Base-by-base conservation (phyloP, 2,888 invertebrate genomes). In the Torymus texanus region DNA sequence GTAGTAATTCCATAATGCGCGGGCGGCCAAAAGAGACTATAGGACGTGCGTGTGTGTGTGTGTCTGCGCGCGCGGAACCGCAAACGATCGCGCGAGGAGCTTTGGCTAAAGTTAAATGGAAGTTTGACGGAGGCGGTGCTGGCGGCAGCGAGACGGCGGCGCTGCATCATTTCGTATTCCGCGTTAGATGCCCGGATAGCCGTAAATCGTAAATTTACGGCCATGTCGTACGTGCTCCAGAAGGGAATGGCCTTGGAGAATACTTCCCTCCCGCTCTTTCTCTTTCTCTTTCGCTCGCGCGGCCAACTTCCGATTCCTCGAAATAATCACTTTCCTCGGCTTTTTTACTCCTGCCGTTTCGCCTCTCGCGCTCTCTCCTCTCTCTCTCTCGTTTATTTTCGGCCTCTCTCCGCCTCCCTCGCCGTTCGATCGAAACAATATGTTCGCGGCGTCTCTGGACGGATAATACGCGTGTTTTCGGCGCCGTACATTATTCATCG, bases 141-240 rank as follows among this genome's bases (percentile, higher is more conserved):
- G 65, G 72, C 72, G 53, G 8, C n/a, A 41, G 3, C 16, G 71
- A 41, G 78, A 79, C 66, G 72, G 74, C 29, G 65, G 72, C 16
- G 71, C 58, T 53, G 62, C 68, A 66, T 81, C 82, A 83, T 83
- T 84, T 82, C 68, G 83, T 84, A 85, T 85, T 84, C 83, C 81
- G 80, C 82, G 80, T 81, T 80, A 82, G 81, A 79, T 75, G 80
- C 70, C 81, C 83, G 82, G 79, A 80, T 77, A 83, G 83, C 82
- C 82, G 83, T 84, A 84, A 85, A 83, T 84, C 80, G 82, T 83
- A 80, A 83, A 85, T 85, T 85, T 84, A 84, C 83, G 83, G 82
- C 80, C 81, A 80, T 78, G 79, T 80, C 82, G 80, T 82, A 82
- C 83, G 82, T 84, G 82, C 82, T 70, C 83, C 75, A 82, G 79